These are phyloP conservation scores for Scyliorhinus canicula DNA, from an alignment of 2,797 vertebrate genomes.

Conservation along the genomic window DNA sequence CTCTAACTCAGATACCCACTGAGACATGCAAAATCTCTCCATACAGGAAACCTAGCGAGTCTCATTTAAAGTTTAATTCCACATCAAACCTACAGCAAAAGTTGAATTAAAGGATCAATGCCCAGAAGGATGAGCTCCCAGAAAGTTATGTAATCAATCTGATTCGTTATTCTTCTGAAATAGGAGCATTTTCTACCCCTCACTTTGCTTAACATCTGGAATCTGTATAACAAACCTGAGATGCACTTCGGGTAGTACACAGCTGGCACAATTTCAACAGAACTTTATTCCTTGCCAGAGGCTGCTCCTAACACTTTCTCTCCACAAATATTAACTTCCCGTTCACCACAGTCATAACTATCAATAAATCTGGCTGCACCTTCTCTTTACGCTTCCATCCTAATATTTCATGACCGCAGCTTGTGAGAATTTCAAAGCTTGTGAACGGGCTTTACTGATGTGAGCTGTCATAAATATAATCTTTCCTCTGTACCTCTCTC, in stretches of 20 bases:
- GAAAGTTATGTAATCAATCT: background rate
- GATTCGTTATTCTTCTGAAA: background rate
- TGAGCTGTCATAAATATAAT: background rate
- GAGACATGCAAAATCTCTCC: background rate
- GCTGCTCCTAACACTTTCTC: background rate
- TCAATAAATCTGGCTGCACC: background rate
- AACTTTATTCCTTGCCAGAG: background rate
- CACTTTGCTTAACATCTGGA: background rate
- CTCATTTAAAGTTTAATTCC: background rate
- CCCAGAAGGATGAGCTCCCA: background rate
- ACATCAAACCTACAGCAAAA: background rate
- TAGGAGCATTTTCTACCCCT: background rate
- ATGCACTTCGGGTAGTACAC: background rate
- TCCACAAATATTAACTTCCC: background rate
- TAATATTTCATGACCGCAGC: background rate
- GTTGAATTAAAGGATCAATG: background rate
- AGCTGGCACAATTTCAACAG: background rate
- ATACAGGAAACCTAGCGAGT: background rate
- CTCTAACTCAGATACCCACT: background rate
- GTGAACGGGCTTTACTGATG: background rate
- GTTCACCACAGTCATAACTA: background rate
- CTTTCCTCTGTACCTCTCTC: background rate
- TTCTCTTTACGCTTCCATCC: background rate
- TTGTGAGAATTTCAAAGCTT: background rate
- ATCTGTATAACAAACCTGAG: background rate